Evolutionary conservation across 2,113 vertebrate genomes (phyloP).

Genomic region (Chascanopsetta lugubris): DNA sequence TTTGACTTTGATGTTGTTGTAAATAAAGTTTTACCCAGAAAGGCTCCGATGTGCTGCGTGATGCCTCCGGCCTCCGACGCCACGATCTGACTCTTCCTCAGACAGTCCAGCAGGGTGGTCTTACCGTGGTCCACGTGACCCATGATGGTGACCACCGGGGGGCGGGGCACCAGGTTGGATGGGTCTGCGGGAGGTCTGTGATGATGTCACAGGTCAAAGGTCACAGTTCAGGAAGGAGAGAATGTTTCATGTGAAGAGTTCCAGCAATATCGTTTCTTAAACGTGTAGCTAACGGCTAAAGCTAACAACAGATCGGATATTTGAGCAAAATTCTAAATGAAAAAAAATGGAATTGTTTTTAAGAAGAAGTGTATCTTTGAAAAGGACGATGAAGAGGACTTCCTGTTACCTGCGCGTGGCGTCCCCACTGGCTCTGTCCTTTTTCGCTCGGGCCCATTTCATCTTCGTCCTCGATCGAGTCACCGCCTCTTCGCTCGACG

Average conservation of each 20-base stretch:
- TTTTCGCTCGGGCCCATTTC: constrained; percentile 84
- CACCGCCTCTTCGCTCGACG: constrained; percentile 87
- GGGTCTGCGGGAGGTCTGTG: constrained; percentile 87
- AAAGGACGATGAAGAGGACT: too few relatives aligned
- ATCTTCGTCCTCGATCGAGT: constrained; percentile 90
- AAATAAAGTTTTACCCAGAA: constrained; percentile 17
- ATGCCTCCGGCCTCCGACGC: constrained; percentile 81
- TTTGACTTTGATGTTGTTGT: neutral
- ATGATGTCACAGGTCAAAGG: constrained; percentile 22
- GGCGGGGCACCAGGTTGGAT: constrained; percentile 78
- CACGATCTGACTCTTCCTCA: constrained; percentile 90
- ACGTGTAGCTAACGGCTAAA: too few relatives aligned
- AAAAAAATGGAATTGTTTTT: too few relatives aligned
- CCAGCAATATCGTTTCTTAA: too few relatives aligned
- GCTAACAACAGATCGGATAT: too few relatives aligned
- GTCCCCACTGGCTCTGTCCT: constrained; percentile 84
- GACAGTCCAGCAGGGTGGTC: constrained; percentile 92
- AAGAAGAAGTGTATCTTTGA: too few relatives aligned
- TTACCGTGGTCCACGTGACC: constrained; percentile 98
- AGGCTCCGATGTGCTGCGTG: constrained; percentile 77
- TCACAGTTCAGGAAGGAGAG: neutral
- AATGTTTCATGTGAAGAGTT: too few relatives aligned
- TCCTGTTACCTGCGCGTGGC: constrained; percentile 81
- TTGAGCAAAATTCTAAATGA: too few relatives aligned
- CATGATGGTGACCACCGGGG: constrained; percentile 95